phyloP scores from a whole-genome alignment of 2,113 vertebrate genomes.

The Hystrix cristata region DNA sequence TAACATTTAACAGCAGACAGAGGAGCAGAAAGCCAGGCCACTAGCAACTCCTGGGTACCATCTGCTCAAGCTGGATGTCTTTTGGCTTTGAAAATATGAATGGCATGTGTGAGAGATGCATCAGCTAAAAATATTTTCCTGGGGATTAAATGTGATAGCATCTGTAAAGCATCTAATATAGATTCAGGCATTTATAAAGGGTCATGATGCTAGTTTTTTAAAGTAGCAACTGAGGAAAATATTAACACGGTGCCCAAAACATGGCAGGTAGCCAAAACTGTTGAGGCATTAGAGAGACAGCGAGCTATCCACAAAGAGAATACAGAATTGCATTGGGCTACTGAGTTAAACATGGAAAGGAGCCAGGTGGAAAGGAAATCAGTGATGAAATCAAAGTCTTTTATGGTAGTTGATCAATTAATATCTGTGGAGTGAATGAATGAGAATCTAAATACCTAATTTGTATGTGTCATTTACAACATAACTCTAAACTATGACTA shows the following conservation, averaged over 20 bases:
- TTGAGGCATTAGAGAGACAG: not conserved
- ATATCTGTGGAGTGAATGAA: not conserved
- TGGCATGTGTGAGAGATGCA: not conserved
- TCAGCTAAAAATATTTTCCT: not conserved
- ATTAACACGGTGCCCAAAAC: not conserved
- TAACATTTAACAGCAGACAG: not conserved
- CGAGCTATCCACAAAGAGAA: not conserved
- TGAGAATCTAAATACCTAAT: not conserved
- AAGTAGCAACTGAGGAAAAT: constrained; percentile 18
- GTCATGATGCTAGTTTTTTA: not conserved
- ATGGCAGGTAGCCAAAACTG: not conserved
- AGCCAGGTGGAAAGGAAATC: not conserved
- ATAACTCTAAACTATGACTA: too few relatives aligned
- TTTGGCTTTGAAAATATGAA: not conserved
- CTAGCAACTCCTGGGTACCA: not conserved
- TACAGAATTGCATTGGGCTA: not conserved
- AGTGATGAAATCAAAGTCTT: not conserved
- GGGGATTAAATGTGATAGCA: not conserved
- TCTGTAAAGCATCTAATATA: not conserved
- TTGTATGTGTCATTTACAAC: not conserved
- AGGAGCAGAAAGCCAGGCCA: not conserved
- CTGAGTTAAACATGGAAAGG: not conserved
- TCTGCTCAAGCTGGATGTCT: not conserved
- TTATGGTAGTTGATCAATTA: not conserved
- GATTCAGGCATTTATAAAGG: not conserved